A percentile compares a stretch with the other conserved stretches of the same genome.
Conservation (phyloP, 2,113 vertebrate genomes). For the Seriola rivoliana region DNA sequence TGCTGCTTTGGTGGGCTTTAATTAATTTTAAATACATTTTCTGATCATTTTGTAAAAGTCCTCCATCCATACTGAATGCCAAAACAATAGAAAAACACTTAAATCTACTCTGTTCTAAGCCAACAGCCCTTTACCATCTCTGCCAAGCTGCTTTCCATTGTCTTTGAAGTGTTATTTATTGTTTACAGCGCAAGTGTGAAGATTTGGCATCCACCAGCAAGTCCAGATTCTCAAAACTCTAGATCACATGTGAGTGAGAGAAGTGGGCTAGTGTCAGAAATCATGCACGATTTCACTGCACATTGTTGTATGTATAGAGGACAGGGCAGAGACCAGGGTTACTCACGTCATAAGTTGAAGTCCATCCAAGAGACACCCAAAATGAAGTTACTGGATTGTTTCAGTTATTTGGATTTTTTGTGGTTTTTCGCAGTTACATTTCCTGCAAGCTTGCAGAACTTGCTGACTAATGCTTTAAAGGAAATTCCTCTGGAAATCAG, state of each 20-base stretch:
- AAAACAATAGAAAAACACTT: constrained; percentile 41
- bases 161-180: constrained; percentile 62
- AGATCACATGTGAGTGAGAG: constrained; percentile 17
- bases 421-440: background rate
- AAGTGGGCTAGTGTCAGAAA: background rate
- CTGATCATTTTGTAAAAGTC: constrained; percentile 26
- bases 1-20: background rate
- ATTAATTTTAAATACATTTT: background rate
- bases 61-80: constrained; percentile 20
- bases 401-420: background rate
- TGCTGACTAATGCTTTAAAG: background rate
- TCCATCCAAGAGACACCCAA: background rate
- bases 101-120: constrained; percentile 42
- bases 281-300: background rate
- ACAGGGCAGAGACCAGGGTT: background rate
- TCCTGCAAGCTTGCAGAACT: background rate
- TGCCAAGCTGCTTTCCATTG: constrained; percentile 62
- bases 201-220: constrained; percentile 22
- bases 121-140: constrained; percentile 30
- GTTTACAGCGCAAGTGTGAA: constrained; percentile 62
- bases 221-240: constrained; percentile 28
- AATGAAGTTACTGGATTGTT: background rate
- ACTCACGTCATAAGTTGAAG: too few relatives aligned
- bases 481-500: constrained; percentile 10
- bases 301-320: background rate